These are phyloP conservation scores for Drosophila willistoni DNA, from an alignment of 1,140 invertebrate genomes.

Conservation along the genomic window DNA sequence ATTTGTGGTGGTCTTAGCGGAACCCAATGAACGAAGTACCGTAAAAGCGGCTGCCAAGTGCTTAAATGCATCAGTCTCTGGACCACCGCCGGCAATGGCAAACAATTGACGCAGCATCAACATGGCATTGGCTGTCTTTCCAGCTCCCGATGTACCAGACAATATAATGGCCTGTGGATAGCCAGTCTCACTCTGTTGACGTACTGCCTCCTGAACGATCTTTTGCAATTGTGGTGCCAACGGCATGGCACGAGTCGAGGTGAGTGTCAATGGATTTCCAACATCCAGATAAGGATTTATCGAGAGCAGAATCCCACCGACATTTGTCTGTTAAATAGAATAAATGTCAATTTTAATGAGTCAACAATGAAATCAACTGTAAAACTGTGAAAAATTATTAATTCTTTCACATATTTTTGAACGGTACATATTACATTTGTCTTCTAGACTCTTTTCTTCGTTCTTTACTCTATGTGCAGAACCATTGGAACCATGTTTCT, in stretches of 20 bases:
- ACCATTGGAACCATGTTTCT: no score
- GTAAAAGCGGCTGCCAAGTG: constrained; percentile 97
- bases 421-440: no score
- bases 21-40: constrained; percentile 94
- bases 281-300: constrained; percentile 95
- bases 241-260: constrained; percentile 89
- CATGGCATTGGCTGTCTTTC: constrained; percentile 97
- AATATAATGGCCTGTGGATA: constrained; percentile 97
- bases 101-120: constrained; percentile 94
- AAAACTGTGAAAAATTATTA: no score
- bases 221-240: constrained; percentile 90
- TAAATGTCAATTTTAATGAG: no score
- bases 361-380: no score
- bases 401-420: no score
- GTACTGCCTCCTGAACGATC: constrained; percentile 95
- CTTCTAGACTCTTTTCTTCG: no score
- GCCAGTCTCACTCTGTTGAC: constrained; percentile 96
- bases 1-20: constrained; percentile 94
- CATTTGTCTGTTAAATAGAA: constrained; percentile 89
- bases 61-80: constrained; percentile 98
- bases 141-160: constrained; percentile 95
- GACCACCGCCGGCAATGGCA: constrained; percentile 95
- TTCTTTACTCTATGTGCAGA: no score
- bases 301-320: constrained; percentile 94
- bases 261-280: constrained; percentile 93